Evolutionary conservation across 2,113 vertebrate species (phyloP).

Genomic region (Malurus melanocephalus): DNA sequence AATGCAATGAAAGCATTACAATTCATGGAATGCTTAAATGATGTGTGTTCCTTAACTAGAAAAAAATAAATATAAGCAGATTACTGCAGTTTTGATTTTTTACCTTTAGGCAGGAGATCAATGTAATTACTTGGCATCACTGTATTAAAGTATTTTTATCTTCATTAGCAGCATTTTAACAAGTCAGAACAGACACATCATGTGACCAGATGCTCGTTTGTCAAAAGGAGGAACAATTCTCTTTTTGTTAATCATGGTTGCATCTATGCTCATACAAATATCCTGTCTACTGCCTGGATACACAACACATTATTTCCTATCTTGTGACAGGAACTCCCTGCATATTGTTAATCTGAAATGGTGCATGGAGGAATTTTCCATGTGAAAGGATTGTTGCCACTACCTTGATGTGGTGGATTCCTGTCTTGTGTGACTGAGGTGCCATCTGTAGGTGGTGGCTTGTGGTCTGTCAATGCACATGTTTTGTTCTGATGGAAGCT

Average conservation of each 20-base stretch:
- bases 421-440: background rate
- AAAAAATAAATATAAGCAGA: background rate
- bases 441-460: background rate
- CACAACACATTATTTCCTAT: accelerated
- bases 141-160: background rate
- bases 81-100: background rate
- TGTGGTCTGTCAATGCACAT: background rate
- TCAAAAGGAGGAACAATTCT: background rate
- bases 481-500: background rate
- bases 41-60: background rate
- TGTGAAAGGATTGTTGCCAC: background rate
- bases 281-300: background rate
- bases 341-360: background rate
- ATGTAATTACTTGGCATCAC: background rate
- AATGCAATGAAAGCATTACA: background rate
- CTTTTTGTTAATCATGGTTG: background rate
- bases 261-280: background rate
- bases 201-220: background rate
- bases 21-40: background rate
- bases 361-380: background rate
- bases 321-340: background rate
- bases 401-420: background rate
- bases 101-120: background rate
- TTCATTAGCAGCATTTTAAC: background rate
- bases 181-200: background rate